phyloP scores from a whole-genome alignment of 53 echinoderm and acorn worm species.

The Echinarachnius parma region DNA sequence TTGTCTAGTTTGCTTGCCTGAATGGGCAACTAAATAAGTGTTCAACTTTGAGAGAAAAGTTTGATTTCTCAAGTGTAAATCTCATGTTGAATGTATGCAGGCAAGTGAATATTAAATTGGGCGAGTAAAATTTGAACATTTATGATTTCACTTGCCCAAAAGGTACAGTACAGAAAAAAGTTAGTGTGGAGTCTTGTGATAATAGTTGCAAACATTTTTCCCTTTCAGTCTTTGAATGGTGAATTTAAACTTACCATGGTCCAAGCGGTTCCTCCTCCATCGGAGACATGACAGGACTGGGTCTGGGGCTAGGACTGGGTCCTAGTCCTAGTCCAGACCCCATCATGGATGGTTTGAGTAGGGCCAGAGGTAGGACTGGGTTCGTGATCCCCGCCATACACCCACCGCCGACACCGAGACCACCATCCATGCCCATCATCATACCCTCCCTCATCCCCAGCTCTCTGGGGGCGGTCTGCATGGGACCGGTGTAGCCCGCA shows the following conservation, averaged over 20 bases:
- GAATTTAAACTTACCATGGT: slow-evolving; percentile 16
- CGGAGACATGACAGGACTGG: not conserved
- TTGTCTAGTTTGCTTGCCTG: too few species aligned
- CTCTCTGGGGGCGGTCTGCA: slow-evolving; percentile 39
- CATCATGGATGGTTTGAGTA: slow-evolving; percentile 39
- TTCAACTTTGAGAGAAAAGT: too few species aligned
- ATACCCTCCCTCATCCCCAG: slow-evolving; percentile 10
- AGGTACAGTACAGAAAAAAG: too few species aligned
- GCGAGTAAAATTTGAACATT: too few species aligned
- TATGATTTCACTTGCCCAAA: too few species aligned
- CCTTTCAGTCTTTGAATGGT: too few species aligned
- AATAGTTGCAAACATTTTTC: too few species aligned
- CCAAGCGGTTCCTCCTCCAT: slow-evolving; percentile 7
- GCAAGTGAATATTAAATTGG: too few species aligned
- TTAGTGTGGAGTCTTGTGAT: too few species aligned
- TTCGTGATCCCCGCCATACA: slow-evolving; percentile 7
- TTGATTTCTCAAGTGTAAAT: too few species aligned
- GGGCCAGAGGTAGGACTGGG: slow-evolving; percentile 35
- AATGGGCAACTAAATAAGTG: too few species aligned
- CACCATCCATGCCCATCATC: not conserved
- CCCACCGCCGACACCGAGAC: slow-evolving; percentile 1
- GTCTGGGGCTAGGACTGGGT: not conserved
- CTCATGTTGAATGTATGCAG: too few species aligned
- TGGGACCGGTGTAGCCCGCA: slow-evolving; percentile 53
- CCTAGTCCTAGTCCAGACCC: not conserved